These are phyloP conservation scores for Paramisgurnus dabryanus DNA, from an alignment of 2,113 vertebrate species.

Conservation along the genomic window DNA sequence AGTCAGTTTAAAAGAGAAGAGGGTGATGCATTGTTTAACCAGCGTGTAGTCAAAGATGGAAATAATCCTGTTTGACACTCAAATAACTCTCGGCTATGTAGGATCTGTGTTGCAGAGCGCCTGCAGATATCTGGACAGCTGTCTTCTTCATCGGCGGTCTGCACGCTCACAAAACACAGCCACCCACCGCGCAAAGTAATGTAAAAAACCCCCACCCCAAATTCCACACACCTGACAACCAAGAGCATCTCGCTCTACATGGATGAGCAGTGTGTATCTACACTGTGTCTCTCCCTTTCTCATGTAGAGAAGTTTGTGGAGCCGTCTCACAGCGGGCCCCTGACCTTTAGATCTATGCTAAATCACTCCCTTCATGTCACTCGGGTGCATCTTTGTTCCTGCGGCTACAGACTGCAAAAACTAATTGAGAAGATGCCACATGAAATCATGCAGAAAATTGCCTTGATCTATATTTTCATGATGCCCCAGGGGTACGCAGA, in stretches of 20 bases:
- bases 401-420: conserved; percentile 72
- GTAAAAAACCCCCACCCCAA: conserved; percentile 14
- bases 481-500: conserved; percentile 71
- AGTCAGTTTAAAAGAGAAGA: neutral
- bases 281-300: neutral
- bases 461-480: conserved; percentile 72
- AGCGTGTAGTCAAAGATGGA: no score
- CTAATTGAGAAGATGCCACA: conserved; percentile 79
- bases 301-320: conserved; percentile 9
- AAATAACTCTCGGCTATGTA: conserved; percentile 19
- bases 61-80: conserved; percentile 8
- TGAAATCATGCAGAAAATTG: conserved; percentile 83
- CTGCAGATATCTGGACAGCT: conserved; percentile 48
- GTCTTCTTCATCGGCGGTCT: conserved; percentile 36
- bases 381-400: conserved; percentile 59
- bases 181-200: conserved; percentile 28
- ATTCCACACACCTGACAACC: conserved; percentile 6
- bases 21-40: neutral
- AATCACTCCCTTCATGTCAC: conserved; percentile 54
- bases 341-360: conserved; percentile 56
- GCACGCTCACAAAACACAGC: conserved; percentile 32
- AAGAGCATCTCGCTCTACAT: neutral
- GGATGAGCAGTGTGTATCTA: conserved; percentile 18
- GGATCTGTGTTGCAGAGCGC: conserved; percentile 21
- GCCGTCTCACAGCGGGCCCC: conserved; percentile 38